These are phyloP conservation scores for Ceramica pisi DNA, from an alignment of 2,888 invertebrate genomes.

Conservation along the genomic window DNA sequence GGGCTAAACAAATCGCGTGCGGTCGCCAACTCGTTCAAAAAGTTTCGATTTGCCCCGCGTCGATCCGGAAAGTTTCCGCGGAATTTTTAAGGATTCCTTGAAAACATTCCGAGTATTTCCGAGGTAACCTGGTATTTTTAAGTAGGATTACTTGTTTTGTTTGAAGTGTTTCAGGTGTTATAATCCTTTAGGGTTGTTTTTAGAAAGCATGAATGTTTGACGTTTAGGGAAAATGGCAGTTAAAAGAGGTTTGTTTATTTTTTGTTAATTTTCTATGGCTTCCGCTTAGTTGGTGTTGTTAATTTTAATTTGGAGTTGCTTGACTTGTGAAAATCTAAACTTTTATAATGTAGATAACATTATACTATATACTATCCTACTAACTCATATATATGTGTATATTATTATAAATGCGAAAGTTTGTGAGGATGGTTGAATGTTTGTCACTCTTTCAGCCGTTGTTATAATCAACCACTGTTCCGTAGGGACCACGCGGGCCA, in stretches of 20 bases:
- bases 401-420: too few species aligned
- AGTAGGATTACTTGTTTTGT: constrained; percentile 53
- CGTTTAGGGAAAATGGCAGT: constrained; percentile 26
- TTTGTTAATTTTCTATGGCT: constrained; percentile 15
- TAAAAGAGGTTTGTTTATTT: constrained; percentile 19
- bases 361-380: too few species aligned
- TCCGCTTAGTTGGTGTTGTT: constrained; percentile 4
- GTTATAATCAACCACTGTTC: too few species aligned
- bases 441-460: too few species aligned
- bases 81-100: constrained; percentile 52
- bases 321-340: too few species aligned
- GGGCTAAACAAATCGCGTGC: constrained; percentile 58
- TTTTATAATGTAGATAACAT: too few species aligned
- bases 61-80: constrained; percentile 31
- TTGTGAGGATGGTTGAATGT: too few species aligned
- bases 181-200: constrained; percentile 47
- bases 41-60: constrained; percentile 13
- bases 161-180: constrained; percentile 54
- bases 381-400: too few species aligned
- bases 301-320: not conserved
- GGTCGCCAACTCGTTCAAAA: constrained; percentile 45
- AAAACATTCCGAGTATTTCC: constrained; percentile 40
- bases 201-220: constrained; percentile 30
- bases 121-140: constrained; percentile 31
- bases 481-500: too few species aligned